Evolutionary conservation across 2,113 vertebrate species (phyloP).

Genomic region (Bos indicus): DNA sequence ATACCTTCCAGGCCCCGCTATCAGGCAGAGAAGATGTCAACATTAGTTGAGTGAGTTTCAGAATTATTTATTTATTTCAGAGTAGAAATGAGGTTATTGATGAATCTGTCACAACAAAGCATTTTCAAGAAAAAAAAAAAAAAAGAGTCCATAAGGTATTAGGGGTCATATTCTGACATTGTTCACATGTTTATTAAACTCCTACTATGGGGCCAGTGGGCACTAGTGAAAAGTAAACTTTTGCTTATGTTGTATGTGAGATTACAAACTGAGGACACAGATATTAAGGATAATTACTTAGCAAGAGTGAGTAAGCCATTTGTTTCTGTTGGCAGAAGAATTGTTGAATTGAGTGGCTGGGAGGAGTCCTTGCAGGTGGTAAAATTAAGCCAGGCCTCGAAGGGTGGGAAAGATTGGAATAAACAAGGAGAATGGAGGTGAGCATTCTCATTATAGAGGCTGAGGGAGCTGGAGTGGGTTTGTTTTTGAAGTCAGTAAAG

Average conservation of each 20-base stretch:
- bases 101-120: background rate
- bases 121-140: background rate
- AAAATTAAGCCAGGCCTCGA: background rate
- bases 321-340: background rate
- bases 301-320: background rate
- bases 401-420: background rate
- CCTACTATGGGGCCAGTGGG: background rate
- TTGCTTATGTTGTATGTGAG: background rate
- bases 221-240: background rate
- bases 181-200: background rate
- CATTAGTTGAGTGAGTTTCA: background rate
- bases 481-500: background rate
- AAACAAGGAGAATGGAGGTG: background rate
- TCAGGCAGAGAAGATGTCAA: background rate
- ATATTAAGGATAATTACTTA: background rate
- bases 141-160: background rate
- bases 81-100: background rate
- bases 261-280: background rate
- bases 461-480: background rate
- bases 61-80: background rate
- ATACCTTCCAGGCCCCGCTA: rapidly evolving
- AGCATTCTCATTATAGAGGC: background rate
- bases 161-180: background rate
- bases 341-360: background rate
- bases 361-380: background rate